Conservation (phyloP, 1,140 invertebrate genomes). For the Drosophila tropicalis region DNA sequence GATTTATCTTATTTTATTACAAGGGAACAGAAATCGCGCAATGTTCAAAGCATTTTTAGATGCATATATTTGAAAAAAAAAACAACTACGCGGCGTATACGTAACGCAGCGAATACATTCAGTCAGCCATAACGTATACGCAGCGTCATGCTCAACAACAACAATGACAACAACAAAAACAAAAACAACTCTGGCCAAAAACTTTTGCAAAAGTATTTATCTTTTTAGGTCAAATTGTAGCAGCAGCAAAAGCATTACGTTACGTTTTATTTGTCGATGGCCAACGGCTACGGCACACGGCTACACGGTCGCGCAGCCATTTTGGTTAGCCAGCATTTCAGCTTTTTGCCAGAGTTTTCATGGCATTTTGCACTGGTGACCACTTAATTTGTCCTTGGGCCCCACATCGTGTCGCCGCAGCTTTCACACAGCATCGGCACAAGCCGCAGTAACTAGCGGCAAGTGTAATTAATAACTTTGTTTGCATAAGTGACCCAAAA, state of each 20-base stretch:
- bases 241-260: conserved; percentile 7
- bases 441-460: conserved; percentile 45
- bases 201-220: conserved; percentile 67
- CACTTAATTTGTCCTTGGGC: conserved; percentile 68
- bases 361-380: conserved; percentile 49
- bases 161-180: not conserved
- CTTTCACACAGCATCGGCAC: conserved; percentile 20
- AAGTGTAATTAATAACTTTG: conserved; percentile 76
- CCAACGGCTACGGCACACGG: conserved; percentile 57
- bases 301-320: conserved; percentile 43
- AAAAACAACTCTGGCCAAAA: conserved; percentile 39
- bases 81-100: conserved; percentile 46
- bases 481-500: conserved; percentile 64
- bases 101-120: conserved; percentile 46
- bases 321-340: conserved; percentile 43
- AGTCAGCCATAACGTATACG: conserved; percentile 58
- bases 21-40: conserved; percentile 9
- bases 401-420: not conserved
- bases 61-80: conserved; percentile 19
- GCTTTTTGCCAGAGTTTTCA: conserved; percentile 43
- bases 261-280: conserved; percentile 61
- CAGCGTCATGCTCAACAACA: conserved; percentile 49
- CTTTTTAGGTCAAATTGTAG: conserved; percentile 69
- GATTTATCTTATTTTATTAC: conserved; percentile 41
- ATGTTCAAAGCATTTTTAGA: conserved; percentile 14